Conservation (phyloP, 1,140 invertebrate species). For the Pseudomyrmex flavicornis region DNA sequence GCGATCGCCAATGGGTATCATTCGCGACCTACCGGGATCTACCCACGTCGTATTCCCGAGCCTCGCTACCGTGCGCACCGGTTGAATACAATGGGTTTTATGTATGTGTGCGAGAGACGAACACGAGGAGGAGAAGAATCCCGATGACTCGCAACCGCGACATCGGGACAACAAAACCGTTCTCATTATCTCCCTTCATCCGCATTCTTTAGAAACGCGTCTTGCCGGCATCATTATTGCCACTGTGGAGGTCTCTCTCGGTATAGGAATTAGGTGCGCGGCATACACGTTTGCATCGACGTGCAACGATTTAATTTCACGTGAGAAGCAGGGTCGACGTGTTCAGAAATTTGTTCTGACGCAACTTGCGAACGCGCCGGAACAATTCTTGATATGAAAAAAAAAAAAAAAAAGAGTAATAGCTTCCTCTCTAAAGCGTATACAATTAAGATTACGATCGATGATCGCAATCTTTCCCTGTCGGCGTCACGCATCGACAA, state of each 20-base stretch:
- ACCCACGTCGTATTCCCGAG: constrained; percentile 49
- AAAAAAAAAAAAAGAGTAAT: constrained; percentile 38
- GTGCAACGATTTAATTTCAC: constrained; percentile 46
- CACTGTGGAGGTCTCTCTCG: constrained; percentile 20
- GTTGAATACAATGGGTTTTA: constrained; percentile 4
- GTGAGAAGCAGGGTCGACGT: background rate
- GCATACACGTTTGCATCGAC: constrained; percentile 26
- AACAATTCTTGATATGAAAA: constrained; percentile 28
- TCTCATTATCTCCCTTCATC: constrained; percentile 41
- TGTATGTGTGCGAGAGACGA: background rate
- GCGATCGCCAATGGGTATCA: constrained; percentile 68
- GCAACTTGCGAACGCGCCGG: constrained; percentile 14
- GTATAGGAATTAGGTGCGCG: constrained; percentile 36
- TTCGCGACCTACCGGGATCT: constrained; percentile 40
- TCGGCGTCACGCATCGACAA: constrained; percentile 50
- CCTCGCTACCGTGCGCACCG: constrained; percentile 39
- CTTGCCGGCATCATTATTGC: constrained; percentile 33
- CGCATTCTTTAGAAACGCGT: constrained; percentile 36
- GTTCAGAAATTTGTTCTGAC: constrained; percentile 24
- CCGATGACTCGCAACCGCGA: constrained; percentile 1
- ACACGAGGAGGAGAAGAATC: constrained; percentile 8
- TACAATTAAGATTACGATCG: constrained; percentile 56
- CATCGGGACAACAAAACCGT: background rate
- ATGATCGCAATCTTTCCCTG: constrained; percentile 29
- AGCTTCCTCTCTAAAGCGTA: constrained; percentile 52